phyloP scores from a whole-genome alignment of 1,140 invertebrate genomes.

The Agrypnia vestita region DNA sequence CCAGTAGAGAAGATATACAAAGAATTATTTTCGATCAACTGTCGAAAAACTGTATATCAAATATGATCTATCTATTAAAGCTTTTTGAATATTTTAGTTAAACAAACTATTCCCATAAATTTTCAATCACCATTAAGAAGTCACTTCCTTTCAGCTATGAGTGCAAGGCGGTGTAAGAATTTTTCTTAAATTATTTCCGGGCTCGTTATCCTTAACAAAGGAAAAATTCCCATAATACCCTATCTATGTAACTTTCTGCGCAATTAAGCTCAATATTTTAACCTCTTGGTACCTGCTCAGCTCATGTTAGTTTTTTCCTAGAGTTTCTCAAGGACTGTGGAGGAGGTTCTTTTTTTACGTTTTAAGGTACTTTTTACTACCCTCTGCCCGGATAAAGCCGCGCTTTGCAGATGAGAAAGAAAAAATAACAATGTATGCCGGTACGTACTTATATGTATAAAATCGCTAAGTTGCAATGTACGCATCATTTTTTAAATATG shows the following conservation, averaged over 20 bases:
- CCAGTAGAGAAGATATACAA: no score
- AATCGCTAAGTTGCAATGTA: no score
- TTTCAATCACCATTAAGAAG: conserved; percentile 13
- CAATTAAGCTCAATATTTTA: conserved; percentile 38
- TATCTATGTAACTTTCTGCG: conserved; percentile 28
- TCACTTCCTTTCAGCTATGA: conserved; percentile 20
- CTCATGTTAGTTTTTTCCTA: conserved; percentile 12
- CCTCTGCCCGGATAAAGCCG: not conserved
- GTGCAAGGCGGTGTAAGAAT: conserved; percentile 29
- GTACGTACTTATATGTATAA: no score
- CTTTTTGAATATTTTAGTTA: not conserved
- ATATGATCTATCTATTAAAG: no score
- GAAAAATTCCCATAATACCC: conserved; percentile 21
- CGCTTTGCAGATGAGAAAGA: not conserved
- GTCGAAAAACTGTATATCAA: no score
- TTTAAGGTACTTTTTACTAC: not conserved
- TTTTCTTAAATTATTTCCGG: conserved; percentile 39
- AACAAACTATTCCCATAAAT: not conserved
- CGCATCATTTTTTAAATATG: no score
- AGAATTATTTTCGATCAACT: no score
- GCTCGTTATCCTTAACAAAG: conserved; percentile 20
- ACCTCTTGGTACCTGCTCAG: conserved; percentile 18
- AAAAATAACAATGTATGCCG: no score
- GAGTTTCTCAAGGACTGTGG: not conserved
- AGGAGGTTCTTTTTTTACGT: not conserved